Base-by-base conservation (phyloP, 2,797 vertebrate genomes). In the Microchirus variegatus region DNA sequence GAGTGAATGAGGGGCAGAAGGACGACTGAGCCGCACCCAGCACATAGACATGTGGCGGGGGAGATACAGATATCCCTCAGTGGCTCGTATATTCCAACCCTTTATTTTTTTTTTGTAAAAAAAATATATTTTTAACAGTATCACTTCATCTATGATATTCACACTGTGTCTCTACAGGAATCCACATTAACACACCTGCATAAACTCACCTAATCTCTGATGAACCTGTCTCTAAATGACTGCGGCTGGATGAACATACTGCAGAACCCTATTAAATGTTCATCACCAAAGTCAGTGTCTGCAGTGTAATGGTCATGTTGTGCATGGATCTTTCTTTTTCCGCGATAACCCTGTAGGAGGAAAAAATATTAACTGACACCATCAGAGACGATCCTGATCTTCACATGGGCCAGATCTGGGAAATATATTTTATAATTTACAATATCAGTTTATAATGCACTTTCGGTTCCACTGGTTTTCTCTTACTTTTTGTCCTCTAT, bases 41-140 rank as follows among this genome's bases (percentile, higher is more conserved):
- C 48, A 40, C 53, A 67, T 6, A 68, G 49, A 73, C 37, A 67
- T 26, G 16, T 50, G 65, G 48, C 53, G 44, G 18, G 16, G 18
- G 53, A 71, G 70, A 76, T 70, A 70, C 70, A 63, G 49, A 42
- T 52, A 59, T 54, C 17, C 51, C 69, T 77, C 54, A 69, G 75
- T 10, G 17, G 42, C 58, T 47, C 78, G 76, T 73, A 70, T 53
- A 55, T 5, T 68, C 50, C 44, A 41, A 54, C 41, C n/a, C 49
- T 68, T 70, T 70, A 22, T 67, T 70, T 80, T 38, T 60, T 80
- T 38, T 60, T n/a, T 47, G 67, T 52, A 68, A 82, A 77, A 75
- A 58, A 67, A 62, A 68, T 65, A 77, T 50, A 54, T 55, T 55
- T 70, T 59, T 86, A 84, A 83, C 76, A 63, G 50, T 13, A 67